Percentiles rank a stretch among this genome's conserved stretches.
Conservation (phyloP, 2,113 vertebrate species). For the Thalassoma bifasciatum region DNA sequence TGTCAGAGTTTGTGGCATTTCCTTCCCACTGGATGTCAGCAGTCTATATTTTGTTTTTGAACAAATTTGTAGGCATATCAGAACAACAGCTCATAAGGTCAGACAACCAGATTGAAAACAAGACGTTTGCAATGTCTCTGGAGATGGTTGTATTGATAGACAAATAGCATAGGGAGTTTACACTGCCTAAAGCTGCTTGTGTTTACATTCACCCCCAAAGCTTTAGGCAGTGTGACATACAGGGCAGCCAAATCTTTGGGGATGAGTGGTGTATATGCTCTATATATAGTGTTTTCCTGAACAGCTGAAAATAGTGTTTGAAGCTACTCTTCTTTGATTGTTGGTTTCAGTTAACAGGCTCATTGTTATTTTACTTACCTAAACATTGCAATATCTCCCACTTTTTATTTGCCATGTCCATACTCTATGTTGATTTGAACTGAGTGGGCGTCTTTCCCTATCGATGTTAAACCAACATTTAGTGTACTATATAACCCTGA, state of each 20-base stretch:
- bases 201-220: conserved; percentile 35
- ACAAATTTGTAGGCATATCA: conserved; percentile 22
- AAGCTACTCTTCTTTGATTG: not conserved
- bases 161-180: conserved; percentile 2
- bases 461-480: not conserved
- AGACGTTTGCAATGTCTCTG: conserved; percentile 17
- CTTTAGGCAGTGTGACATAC: conserved; percentile 24
- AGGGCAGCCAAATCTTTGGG: conserved; percentile 11
- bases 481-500: not conserved
- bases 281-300: conserved; percentile 14
- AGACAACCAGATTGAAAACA: conserved; percentile 8
- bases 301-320: conserved; percentile 23
- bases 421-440: not conserved
- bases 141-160: not conserved
- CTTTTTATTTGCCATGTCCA: not conserved
- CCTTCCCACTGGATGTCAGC: conserved; percentile 12
- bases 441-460: not conserved
- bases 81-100: not conserved
- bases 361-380: not conserved
- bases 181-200: not conserved
- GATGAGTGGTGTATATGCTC: not conserved
- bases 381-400: not conserved
- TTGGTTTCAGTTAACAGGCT: conserved; percentile 7
- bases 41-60: conserved; percentile 36
- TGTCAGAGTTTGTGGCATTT: conserved; percentile 36